phyloP scores from a whole-genome alignment of 1,140 invertebrate genomes.

The Carposina sasakii region DNA sequence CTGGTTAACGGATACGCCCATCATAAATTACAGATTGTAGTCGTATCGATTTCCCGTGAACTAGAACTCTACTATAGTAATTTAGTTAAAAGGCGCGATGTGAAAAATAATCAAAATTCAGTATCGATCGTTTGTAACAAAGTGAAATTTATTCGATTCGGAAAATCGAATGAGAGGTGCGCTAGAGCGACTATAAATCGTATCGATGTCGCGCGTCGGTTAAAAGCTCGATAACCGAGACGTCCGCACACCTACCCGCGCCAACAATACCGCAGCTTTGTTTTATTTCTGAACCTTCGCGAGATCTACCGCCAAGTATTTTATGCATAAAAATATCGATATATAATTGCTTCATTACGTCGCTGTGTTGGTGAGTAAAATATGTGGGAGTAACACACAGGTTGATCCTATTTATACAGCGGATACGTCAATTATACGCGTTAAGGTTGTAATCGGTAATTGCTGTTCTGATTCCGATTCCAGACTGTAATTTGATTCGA shows the following conservation, averaged over 20 bases:
- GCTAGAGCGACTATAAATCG: constrained; percentile 68
- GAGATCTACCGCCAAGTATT: constrained; percentile 67
- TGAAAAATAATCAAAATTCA: too few species aligned
- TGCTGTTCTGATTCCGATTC: too few species aligned
- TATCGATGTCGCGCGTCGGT: constrained; percentile 67
- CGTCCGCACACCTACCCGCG: constrained; percentile 60
- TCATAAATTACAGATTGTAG: too few species aligned
- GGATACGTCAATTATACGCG: too few species aligned
- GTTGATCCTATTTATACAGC: too few species aligned
- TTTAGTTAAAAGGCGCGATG: too few species aligned
- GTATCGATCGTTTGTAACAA: constrained; percentile 49
- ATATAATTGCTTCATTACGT: constrained; percentile 73
- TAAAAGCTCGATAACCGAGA: constrained; percentile 71
- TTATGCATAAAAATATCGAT: constrained; percentile 73
- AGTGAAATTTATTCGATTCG: constrained; percentile 57
- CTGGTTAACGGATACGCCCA: too few species aligned
- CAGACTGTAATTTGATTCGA: too few species aligned
- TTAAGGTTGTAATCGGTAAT: too few species aligned
- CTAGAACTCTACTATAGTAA: too few species aligned
- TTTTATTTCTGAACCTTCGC: constrained; percentile 62
- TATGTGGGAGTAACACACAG: constrained; percentile 69
- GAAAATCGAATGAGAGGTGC: constrained; percentile 65
- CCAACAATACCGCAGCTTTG: constrained; percentile 66
- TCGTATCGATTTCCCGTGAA: too few species aligned
- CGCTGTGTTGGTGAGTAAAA: constrained; percentile 70